Conservation (phyloP, 2,797 vertebrate genomes). For the Micrastur ruficollis region DNA sequence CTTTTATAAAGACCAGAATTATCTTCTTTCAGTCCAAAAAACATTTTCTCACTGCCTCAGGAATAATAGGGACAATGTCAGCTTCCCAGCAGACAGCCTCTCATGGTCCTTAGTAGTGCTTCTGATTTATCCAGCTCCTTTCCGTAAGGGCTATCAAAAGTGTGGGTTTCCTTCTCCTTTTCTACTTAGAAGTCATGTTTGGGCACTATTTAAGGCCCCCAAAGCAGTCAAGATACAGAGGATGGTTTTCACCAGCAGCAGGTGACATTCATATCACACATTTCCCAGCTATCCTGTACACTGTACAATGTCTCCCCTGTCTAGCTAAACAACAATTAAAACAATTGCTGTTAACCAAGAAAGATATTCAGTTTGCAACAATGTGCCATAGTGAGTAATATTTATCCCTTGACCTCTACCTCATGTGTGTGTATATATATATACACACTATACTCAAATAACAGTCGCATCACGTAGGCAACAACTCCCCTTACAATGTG, state of each 20-base stretch:
- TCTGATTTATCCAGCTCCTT: neutral
- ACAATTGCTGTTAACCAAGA: neutral
- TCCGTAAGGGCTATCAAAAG: neutral
- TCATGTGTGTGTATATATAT: no score
- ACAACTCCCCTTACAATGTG: neutral
- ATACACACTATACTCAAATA: neutral
- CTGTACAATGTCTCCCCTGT: neutral
- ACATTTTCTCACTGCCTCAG: neutral
- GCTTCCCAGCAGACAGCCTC: neutral
- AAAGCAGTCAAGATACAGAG: neutral
- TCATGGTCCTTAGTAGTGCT: neutral
- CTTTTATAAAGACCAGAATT: neutral
- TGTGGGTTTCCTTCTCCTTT: neutral
- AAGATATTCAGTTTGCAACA: neutral
- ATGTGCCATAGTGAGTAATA: neutral
- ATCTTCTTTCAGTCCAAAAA: neutral
- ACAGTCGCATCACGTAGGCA: neutral
- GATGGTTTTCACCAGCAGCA: neutral
- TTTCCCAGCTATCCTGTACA: neutral
- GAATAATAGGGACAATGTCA: neutral
- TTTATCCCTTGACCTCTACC: neutral
- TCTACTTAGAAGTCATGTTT: neutral
- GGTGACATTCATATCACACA: neutral
- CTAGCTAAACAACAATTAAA: neutral
- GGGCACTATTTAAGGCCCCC: neutral